Percentiles rank a stretch among this genome's conserved stretches.
phyloP scores from a whole-genome alignment of 2,888 invertebrate species.

The Neocrepidodera transversa region DNA sequence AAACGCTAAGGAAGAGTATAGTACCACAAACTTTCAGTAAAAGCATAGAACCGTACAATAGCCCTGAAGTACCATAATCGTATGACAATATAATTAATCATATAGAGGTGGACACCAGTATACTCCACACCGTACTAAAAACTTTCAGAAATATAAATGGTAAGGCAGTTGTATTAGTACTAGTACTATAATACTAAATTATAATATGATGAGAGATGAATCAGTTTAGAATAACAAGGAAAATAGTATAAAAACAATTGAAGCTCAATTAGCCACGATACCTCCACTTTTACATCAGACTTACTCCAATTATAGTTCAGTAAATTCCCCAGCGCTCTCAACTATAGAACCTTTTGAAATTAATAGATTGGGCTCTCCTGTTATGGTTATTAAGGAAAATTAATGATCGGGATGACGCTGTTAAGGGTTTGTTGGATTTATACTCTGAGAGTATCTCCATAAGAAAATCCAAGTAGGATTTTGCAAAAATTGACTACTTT shows the following conservation, averaged over 20 bases:
- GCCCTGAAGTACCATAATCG: too few species aligned
- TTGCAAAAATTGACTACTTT: constrained; percentile 16
- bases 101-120: too few species aligned
- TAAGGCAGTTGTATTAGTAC: not conserved
- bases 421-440: constrained; percentile 24
- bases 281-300: not conserved
- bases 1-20: too few species aligned
- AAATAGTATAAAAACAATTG: not conserved
- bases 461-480: constrained; percentile 1
- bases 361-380: constrained; percentile 40
- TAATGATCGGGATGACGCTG: constrained; percentile 15
- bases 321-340: constrained; percentile 41
- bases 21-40: too few species aligned
- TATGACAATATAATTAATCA: too few species aligned
- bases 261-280: too few species aligned
- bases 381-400: constrained; percentile 14
- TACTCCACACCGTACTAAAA: not conserved
- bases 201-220: not conserved
- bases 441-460: constrained; percentile 24
- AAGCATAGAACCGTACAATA: too few species aligned
- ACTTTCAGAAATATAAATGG: not conserved
- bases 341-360: constrained; percentile 40
- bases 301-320: not conserved
- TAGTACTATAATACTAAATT: not conserved
- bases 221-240: not conserved